These are phyloP conservation scores for Riptortus pedestris DNA, from an alignment of 1,140 invertebrate genomes.

Conservation along the genomic window DNA sequence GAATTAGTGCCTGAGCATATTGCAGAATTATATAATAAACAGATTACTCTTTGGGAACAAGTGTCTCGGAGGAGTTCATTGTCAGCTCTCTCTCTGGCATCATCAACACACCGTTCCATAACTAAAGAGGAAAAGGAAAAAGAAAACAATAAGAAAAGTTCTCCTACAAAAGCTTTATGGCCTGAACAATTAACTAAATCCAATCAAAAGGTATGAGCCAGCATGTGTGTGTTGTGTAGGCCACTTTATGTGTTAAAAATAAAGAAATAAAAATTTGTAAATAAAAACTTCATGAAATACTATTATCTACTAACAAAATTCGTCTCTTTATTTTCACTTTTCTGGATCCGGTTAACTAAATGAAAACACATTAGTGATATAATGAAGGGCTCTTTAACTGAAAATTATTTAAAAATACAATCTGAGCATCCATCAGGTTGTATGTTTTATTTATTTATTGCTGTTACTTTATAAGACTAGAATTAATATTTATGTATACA, in stretches of 20 bases:
- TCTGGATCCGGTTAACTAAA: no score
- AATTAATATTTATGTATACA: no score
- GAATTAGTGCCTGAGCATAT: slow-evolving; percentile 70
- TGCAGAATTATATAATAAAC: slow-evolving; percentile 64
- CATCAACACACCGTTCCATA: slow-evolving; percentile 64
- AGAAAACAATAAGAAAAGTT: slow-evolving; percentile 68
- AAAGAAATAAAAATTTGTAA: neutral
- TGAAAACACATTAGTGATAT: no score
- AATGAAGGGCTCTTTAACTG: no score
- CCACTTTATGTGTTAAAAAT: neutral
- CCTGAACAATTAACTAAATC: neutral
- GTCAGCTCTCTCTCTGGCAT: slow-evolving; percentile 76
- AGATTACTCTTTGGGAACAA: slow-evolving; percentile 77
- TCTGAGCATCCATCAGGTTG: no score
- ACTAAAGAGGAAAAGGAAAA: slow-evolving; percentile 79
- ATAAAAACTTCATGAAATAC: no score
- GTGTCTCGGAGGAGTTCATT: slow-evolving; percentile 75
- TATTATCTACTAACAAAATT: no score
- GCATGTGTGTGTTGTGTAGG: neutral
- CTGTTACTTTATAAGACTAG: no score
- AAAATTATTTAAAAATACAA: no score
- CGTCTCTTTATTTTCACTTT: no score
- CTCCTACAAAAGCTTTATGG: slow-evolving; percentile 46
- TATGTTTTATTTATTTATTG: no score
- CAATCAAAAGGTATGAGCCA: slow-evolving; percentile 21